Conservation (phyloP, 2,888 invertebrate genomes). For the Colletes collaris region DNA sequence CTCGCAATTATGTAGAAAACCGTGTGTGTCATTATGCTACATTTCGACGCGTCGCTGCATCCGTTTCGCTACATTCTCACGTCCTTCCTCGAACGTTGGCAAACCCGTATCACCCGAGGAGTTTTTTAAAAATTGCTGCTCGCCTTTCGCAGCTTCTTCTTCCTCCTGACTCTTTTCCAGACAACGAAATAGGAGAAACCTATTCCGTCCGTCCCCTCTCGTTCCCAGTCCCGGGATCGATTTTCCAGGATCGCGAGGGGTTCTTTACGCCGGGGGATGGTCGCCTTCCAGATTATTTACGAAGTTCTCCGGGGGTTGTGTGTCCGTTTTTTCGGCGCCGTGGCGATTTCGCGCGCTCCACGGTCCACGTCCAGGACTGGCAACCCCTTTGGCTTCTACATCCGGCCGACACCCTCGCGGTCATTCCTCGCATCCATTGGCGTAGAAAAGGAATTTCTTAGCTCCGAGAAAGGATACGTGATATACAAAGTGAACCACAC, state of each 20-base stretch:
- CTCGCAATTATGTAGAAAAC: constrained; percentile 9
- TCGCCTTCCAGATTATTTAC: constrained; percentile 70
- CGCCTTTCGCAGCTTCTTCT: neutral
- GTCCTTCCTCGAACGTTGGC: neutral
- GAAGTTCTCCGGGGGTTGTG: constrained; percentile 60
- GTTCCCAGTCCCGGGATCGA: constrained; percentile 59
- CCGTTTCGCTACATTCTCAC: neutral
- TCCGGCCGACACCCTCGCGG: constrained; percentile 72
- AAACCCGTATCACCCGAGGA: neutral
- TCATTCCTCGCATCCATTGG: constrained; percentile 73
- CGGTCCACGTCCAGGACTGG: constrained; percentile 50
- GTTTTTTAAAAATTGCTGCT: constrained; percentile 3
- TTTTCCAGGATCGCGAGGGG: constrained; percentile 61
- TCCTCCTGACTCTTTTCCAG: constrained; percentile 1
- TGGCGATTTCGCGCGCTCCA: constrained; percentile 69
- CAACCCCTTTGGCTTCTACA: constrained; percentile 76
- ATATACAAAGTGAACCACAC: neutral
- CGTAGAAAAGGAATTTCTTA: constrained; percentile 54
- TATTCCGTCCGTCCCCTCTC: constrained; percentile 43
- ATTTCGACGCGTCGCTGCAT: neutral
- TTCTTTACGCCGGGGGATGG: constrained; percentile 47
- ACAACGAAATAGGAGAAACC: constrained; percentile 44
- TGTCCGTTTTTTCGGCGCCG: constrained; percentile 62
- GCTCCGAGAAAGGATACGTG: neutral
- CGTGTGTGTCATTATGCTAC: constrained; percentile 2